Evolutionary conservation across 2,797 vertebrate species (phyloP).

Genomic region (Pithecia hirsuta): DNA sequence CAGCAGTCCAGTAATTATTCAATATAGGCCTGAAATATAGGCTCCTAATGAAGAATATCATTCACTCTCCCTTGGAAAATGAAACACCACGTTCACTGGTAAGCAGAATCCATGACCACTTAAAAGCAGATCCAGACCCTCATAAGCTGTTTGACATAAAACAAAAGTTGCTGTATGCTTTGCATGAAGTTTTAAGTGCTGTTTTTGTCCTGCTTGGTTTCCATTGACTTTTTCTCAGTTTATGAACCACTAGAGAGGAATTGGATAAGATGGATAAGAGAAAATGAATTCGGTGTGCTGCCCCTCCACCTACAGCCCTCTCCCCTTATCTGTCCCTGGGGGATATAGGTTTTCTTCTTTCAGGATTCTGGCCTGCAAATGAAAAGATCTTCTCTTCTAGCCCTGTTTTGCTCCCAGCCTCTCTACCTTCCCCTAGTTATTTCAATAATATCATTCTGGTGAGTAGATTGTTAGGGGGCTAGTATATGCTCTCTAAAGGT

Average conservation of each 20-base stretch:
- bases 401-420: not conserved
- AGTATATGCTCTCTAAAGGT: not conserved
- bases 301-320: too few species aligned
- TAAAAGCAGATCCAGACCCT: slow-evolving; percentile 41
- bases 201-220: not conserved
- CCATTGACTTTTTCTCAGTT: not conserved
- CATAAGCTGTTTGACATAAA: not conserved
- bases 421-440: not conserved
- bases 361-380: not conserved
- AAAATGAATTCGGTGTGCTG: not conserved
- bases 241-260: slow-evolving; percentile 7
- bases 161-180: slow-evolving; percentile 23
- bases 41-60: slow-evolving; percentile 46
- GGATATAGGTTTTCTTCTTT: not conserved
- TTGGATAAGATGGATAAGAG: not conserved
- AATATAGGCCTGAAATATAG: slow-evolving; percentile 46
- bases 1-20: slow-evolving; percentile 56
- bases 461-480: not conserved
- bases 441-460: not conserved
- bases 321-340: not conserved
- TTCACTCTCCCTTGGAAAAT: slow-evolving; percentile 48
- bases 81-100: slow-evolving; percentile 52
- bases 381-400: slow-evolving; percentile 39
- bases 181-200: not conserved
- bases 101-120: slow-evolving; percentile 52